Evolutionary conservation across 2,888 invertebrate species (phyloP).

Genomic region (Euzetes globulus): DNA sequence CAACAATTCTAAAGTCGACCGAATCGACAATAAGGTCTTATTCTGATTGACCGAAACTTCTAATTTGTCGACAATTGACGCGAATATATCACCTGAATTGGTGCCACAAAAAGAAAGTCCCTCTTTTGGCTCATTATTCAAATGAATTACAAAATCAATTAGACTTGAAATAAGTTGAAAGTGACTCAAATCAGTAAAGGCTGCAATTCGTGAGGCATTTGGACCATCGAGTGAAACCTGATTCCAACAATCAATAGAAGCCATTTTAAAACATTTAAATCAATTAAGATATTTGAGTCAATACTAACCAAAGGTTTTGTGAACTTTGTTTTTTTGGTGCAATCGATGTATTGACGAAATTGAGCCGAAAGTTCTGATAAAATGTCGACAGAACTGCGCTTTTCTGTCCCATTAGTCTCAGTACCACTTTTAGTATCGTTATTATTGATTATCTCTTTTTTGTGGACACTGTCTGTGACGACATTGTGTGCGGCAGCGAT

Average conservation of each 20-base stretch:
- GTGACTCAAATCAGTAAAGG: slow-evolving; percentile 39
- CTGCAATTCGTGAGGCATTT: slow-evolving; percentile 37
- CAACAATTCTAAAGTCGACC: neutral
- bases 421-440: neutral
- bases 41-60: neutral
- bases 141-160: slow-evolving; percentile 37
- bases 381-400: neutral
- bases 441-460: neutral
- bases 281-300: neutral
- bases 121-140: slow-evolving; percentile 33
- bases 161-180: slow-evolving; percentile 38
- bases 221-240: slow-evolving; percentile 40
- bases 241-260: neutral
- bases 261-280: neutral
- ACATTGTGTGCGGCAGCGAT: slow-evolving; percentile 44
- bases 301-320: neutral
- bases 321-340: neutral
- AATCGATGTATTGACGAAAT: slow-evolving; percentile 14
- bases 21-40: neutral
- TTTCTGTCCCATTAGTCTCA: neutral
- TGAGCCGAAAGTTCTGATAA: neutral
- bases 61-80: neutral
- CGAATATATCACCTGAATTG: slow-evolving; percentile 8
- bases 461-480: neutral
- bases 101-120: neutral